Conservation (phyloP, 1,140 invertebrate genomes). For the Helicoverpa armigera region DNA sequence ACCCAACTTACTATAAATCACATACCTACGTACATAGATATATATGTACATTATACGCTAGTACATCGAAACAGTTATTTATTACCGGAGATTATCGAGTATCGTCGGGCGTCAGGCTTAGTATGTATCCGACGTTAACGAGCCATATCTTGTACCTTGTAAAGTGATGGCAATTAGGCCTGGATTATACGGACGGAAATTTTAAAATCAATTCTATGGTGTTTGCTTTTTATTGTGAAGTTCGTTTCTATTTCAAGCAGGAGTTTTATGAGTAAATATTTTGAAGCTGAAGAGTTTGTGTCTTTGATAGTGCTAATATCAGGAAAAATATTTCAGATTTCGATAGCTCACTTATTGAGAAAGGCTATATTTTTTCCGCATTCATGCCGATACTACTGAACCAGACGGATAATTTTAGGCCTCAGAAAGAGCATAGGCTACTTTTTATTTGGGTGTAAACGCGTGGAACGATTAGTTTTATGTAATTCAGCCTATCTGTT, state of each 20-base stretch:
- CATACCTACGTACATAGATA: not conserved
- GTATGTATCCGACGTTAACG: conserved; percentile 27
- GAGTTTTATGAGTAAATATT: too few species aligned
- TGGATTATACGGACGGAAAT: not conserved
- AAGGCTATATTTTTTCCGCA: too few species aligned
- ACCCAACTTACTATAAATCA: conserved; percentile 13
- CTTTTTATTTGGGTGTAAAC: too few species aligned
- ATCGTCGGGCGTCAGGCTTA: conserved; percentile 11
- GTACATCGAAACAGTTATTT: conserved; percentile 37
- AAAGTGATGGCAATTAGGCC: not conserved
- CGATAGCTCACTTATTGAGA: too few species aligned
- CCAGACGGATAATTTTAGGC: too few species aligned
- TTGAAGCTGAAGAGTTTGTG: too few species aligned
- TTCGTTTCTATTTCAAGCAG: not conserved
- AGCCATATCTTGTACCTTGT: not conserved
- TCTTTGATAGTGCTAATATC: too few species aligned
- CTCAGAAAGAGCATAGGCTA: too few species aligned
- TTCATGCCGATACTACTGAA: too few species aligned
- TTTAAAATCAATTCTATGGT: not conserved
- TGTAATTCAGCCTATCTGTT: too few species aligned
- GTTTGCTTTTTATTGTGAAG: not conserved
- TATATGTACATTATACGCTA: conserved; percentile 7
- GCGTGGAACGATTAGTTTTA: too few species aligned
- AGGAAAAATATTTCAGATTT: too few species aligned
- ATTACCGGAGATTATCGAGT: conserved; percentile 26